Base-by-base conservation (phyloP, 2,888 invertebrate genomes). In the Erebia ligea region DNA sequence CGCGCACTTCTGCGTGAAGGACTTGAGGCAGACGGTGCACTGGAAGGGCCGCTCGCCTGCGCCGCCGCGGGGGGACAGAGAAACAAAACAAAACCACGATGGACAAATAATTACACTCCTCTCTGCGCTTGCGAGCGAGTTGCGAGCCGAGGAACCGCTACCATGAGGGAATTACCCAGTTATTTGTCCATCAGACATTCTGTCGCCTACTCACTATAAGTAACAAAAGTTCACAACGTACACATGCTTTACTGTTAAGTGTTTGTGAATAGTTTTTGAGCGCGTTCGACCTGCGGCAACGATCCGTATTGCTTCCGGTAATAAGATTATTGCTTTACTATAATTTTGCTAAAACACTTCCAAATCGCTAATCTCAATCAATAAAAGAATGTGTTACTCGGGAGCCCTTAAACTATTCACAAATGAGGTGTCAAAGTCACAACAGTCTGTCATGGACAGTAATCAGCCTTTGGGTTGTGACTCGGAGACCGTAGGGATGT, bases 1-100 rank as follows among this genome's bases (percentile, higher is more conserved):
- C 89, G 94, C 94, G 92, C 94, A 94, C 93, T 94, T 94, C 94
- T 94, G 94, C 90, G 94, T 94, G 94, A 94, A 94, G 91, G 94
- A 94, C 94, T 94, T 94, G 94, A 94, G 93, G 93, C 94, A 94
- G 93, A 93, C 93, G 93, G 92, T 92, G 93, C 94, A 94, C 93
- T 94, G 94, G 93, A 94, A 94, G 90, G 94, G 94, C 86, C 94
- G 93, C 93, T 94, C 94, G 88, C 94, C 94, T 94, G 92, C 91
- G 90, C 89, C 88, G 89, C 86, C 86, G 84, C 80, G 88, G 88
- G 90, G 82, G 91, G 90, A 93, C 92, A 92, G 91, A 92, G 91
- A 93, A 92, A 92, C 91, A 93, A 91, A 92, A 92, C 91, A 92
- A 92, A 92, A 93, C 92, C 90, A 90, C 92, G 91, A 92, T 92